phyloP scores from a whole-genome alignment of 2,797 vertebrate genomes.

The Dromococcyx pavoninus region DNA sequence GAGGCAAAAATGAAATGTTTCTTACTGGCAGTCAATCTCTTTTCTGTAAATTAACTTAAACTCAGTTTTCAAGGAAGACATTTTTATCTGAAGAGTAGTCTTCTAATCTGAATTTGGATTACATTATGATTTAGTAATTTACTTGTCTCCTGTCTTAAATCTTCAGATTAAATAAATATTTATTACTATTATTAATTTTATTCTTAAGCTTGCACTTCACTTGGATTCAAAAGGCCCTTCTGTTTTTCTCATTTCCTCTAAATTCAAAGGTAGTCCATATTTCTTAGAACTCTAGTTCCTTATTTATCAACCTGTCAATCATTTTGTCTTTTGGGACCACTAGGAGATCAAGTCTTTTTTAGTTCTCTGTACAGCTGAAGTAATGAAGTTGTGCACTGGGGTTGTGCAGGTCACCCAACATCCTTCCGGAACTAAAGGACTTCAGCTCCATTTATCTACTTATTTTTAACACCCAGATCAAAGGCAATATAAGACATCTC shows the following conservation, averaged over 20 bases:
- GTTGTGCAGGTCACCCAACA: neutral
- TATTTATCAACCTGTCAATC: conserved; percentile 30
- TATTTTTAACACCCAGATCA: conserved; percentile 42
- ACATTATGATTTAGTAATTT: neutral
- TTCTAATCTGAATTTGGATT: neutral
- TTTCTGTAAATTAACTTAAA: neutral
- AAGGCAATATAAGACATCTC: neutral
- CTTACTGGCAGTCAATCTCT: neutral
- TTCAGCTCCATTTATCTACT: conserved; percentile 19
- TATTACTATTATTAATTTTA: conserved; percentile 23
- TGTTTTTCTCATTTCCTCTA: conserved; percentile 39
- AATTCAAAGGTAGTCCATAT: conserved; percentile 23
- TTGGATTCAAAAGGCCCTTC: neutral
- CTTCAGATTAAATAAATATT: neutral
- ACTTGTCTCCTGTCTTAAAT: neutral
- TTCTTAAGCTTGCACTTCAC: neutral
- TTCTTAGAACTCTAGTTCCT: conserved; percentile 27
- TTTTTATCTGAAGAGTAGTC: neutral
- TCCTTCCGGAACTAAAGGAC: neutral
- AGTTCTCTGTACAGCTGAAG: conserved; percentile 15
- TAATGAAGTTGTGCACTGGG: conserved; percentile 6
- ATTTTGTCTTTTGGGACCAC: neutral
- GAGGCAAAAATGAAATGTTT: neutral
- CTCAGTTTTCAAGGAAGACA: neutral
- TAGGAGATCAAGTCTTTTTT: conserved; percentile 7